Evolutionary conservation across 37 sponge, comb jelly and placozoan genomes (phyloP).

Genomic region (Petrosia ficiformis): DNA sequence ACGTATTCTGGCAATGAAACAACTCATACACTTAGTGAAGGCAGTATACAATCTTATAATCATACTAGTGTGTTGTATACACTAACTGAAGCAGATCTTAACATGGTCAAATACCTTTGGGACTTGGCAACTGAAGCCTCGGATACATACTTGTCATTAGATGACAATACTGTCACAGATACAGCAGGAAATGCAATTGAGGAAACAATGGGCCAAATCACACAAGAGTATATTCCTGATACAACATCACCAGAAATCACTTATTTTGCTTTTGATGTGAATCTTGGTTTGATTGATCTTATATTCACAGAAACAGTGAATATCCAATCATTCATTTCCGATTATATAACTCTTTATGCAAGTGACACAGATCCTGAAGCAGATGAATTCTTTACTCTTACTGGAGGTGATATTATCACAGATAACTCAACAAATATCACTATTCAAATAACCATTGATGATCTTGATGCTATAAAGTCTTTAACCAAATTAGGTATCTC

Average conservation of each 20-base stretch:
- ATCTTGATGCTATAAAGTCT: conserved; percentile 75
- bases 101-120: conserved; percentile 53
- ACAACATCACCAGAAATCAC: conserved; percentile 33
- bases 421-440: conserved; percentile 53
- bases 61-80: conserved; percentile 18
- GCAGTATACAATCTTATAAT: conserved; percentile 41
- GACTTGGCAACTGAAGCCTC: conserved; percentile 34
- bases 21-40: conserved; percentile 13
- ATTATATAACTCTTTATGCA: conserved; percentile 56
- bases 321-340: conserved; percentile 57
- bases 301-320: conserved; percentile 78
- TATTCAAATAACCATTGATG: conserved; percentile 41
- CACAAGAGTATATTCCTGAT: conserved; percentile 41
- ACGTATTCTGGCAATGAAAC: conserved; percentile 22
- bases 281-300: conserved; percentile 52
- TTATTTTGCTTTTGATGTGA: conserved; percentile 66
- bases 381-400: conserved; percentile 39
- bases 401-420: conserved; percentile 54
- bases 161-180: conserved; percentile 28
- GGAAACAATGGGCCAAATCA: not conserved
- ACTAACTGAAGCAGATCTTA: conserved; percentile 63
- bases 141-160: conserved; percentile 61
- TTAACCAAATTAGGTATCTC: conserved; percentile 51
- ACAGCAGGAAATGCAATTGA: conserved; percentile 53
- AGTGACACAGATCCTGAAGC: not conserved